phyloP scores from a whole-genome alignment of 1,140 invertebrate genomes.

The Bombyx mori region ASM3026992v2 NC_085110.1:4281001-4281500 shows the following conservation, averaged over 20 bases:
- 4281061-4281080: slow-evolving; percentile 9
- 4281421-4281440: too few species aligned
- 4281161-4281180: slow-evolving; percentile 42
- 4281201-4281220: too few species aligned
- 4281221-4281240: too few species aligned
- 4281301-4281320: slow-evolving; percentile 46
- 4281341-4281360: slow-evolving; percentile 49
- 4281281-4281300: slow-evolving; percentile 7
- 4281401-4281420: too few species aligned
- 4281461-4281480: too few species aligned
- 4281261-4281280: too few species aligned
- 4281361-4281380: slow-evolving; percentile 11
- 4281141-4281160: slow-evolving; percentile 35
- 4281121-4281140: slow-evolving; percentile 32
- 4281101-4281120: slow-evolving; percentile 40
- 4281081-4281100: slow-evolving; percentile 18
- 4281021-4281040: not conserved
- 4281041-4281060: slow-evolving; percentile 12
- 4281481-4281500: too few species aligned
- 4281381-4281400: not conserved
- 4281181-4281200: too few species aligned
- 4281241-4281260: too few species aligned
- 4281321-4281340: slow-evolving; percentile 45
- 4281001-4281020: too few species aligned
- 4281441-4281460: too few species aligned